Conservation (phyloP, 2,113 vertebrate species). For the Heptranchias perlo region DNA sequence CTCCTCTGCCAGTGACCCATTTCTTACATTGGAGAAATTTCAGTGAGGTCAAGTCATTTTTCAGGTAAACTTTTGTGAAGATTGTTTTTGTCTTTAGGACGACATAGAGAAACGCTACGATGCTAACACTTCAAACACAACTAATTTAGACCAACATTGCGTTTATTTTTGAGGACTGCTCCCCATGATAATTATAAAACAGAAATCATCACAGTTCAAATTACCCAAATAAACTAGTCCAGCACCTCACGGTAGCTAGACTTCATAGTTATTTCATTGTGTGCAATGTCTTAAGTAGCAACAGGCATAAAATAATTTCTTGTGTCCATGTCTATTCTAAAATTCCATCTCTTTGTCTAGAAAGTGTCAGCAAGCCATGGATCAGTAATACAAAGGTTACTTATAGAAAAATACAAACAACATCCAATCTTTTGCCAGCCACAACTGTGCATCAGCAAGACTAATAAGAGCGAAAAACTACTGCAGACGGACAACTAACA, state of each 20-base stretch:
- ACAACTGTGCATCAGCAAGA: background rate
- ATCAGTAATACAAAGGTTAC: background rate
- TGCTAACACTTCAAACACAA: background rate
- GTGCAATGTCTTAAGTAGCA: background rate
- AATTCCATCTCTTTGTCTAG: background rate
- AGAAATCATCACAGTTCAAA: background rate
- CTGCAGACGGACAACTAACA: background rate
- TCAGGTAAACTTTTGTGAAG: background rate
- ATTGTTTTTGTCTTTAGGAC: background rate
- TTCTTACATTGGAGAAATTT: background rate
- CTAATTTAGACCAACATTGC: background rate
- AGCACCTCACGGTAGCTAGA: background rate
- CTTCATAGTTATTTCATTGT: background rate
- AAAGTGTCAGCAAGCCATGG: background rate
- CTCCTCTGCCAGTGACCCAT: background rate
- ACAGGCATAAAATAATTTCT: background rate
- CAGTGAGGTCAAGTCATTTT: background rate
- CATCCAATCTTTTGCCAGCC: background rate
- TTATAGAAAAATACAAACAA: background rate
- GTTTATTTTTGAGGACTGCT: background rate
- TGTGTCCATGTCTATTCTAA: background rate
- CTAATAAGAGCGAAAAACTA: background rate
- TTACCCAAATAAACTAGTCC: background rate
- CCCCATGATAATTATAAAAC: background rate
- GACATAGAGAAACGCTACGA: background rate